A percentile compares a stretch with the other conserved stretches of the same genome.
phyloP scores from a whole-genome alignment of 2,797 vertebrate species.

The Falco naumanni region DNA sequence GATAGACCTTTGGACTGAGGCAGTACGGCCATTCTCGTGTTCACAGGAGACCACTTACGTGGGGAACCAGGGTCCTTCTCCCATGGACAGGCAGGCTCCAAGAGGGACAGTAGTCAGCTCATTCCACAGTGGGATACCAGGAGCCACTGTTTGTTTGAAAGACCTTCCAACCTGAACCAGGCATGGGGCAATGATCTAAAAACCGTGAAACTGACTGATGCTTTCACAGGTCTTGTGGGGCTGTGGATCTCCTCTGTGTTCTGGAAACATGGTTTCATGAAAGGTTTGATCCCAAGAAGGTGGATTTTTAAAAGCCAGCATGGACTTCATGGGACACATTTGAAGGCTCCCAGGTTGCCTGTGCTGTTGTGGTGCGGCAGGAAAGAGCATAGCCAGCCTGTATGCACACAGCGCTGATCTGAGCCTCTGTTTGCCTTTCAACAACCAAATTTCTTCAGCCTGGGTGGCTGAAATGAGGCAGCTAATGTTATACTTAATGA shows the following conservation, averaged over 20 bases:
- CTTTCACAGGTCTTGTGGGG: neutral
- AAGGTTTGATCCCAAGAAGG: neutral
- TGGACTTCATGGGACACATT: neutral
- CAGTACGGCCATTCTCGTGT: rapidly evolving
- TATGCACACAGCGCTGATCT: neutral
- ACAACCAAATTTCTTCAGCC: conserved; percentile 11
- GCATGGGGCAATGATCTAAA: neutral
- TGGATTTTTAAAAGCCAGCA: neutral
- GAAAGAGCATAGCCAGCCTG: neutral
- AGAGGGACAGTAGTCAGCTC: neutral
- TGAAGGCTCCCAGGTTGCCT: neutral
- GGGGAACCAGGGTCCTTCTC: neutral
- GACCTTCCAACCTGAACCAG: neutral
- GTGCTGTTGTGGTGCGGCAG: neutral
- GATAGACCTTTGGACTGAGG: neutral
- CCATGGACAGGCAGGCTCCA: neutral
- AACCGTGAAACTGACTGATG: neutral
- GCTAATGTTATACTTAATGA: conserved; percentile 41
- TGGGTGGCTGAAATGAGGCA: conserved; percentile 41
- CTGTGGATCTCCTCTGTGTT: neutral
- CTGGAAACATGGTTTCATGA: neutral
- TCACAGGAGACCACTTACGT: neutral
- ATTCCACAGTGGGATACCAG: neutral
- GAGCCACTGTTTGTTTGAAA: neutral
- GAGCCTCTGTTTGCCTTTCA: conserved; percentile 8